These are phyloP conservation scores for Hypomecis punctinalis DNA, from an alignment of 2,888 invertebrate species.

Conservation along the genomic window DNA sequence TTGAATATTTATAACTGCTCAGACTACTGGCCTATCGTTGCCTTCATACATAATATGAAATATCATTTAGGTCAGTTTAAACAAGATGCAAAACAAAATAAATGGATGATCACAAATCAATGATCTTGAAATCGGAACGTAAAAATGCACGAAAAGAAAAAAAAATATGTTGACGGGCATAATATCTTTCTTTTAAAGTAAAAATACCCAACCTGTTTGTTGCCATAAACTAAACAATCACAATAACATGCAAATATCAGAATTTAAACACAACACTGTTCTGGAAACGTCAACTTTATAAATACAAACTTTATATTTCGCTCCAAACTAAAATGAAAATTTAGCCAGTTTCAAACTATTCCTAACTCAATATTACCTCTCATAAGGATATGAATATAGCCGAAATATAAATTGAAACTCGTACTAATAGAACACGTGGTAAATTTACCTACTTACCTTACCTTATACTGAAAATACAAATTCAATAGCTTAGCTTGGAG, in stretches of 20 bases:
- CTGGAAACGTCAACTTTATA: slow-evolving; percentile 44
- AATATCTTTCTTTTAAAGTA: too few species aligned
- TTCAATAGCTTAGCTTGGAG: neutral
- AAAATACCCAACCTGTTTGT: neutral
- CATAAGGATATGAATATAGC: slow-evolving; percentile 48
- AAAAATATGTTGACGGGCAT: too few species aligned
- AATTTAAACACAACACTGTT: slow-evolving; percentile 42
- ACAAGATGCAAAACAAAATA: too few species aligned
- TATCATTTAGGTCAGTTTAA: too few species aligned
- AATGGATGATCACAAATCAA: too few species aligned
- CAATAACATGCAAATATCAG: slow-evolving; percentile 16
- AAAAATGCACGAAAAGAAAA: too few species aligned
- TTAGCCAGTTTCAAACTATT: slow-evolving; percentile 55
- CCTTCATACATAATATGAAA: too few species aligned
- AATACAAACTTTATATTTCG: slow-evolving; percentile 53
- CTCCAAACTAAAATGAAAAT: slow-evolving; percentile 48
- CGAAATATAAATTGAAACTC: slow-evolving; percentile 38
- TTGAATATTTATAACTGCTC: neutral
- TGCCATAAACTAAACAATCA: slow-evolving; percentile 9
- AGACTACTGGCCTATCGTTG: too few species aligned
- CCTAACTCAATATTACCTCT: slow-evolving; percentile 50
- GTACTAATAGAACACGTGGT: neutral
- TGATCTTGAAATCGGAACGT: too few species aligned
- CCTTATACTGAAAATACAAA: neutral
- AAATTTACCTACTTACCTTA: neutral